Evolutionary conservation across 2,113 vertebrate genomes (phyloP).

Genomic region (Gavia stellata): DNA sequence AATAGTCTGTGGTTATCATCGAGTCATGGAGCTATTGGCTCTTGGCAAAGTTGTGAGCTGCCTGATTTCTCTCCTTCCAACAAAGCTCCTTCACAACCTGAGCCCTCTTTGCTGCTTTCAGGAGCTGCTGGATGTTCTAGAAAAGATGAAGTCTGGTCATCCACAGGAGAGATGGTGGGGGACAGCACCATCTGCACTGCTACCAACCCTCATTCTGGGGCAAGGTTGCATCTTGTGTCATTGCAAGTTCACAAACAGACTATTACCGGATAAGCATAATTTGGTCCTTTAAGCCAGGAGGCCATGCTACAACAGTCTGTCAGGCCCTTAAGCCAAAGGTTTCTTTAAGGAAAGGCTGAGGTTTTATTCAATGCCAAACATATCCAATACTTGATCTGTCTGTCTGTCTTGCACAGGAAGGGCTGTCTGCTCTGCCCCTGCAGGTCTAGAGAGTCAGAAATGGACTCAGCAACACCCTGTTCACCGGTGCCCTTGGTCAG

Average conservation of each 20-base stretch:
- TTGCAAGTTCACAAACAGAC: not conserved
- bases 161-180: not conserved
- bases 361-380: not conserved
- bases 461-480: not conserved
- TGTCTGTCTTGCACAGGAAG: not conserved
- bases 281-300: not conserved
- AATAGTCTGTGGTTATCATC: not conserved
- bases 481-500: not conserved
- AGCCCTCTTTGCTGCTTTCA: not conserved
- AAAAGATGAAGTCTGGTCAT: fast-evolving
- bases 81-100: not conserved
- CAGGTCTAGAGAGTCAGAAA: not conserved
- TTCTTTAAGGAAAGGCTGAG: not conserved
- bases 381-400: not conserved
- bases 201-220: not conserved
- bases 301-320: not conserved
- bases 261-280: not conserved
- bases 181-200: not conserved
- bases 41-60: not conserved
- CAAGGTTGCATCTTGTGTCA: fast-evolving
- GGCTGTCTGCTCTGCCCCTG: not conserved
- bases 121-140: not conserved
- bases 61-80: not conserved
- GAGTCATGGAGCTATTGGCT: not conserved
- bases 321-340: not conserved